These are phyloP conservation scores for Aegypius monachus DNA, from an alignment of 2,113 vertebrate genomes.

Conservation along the genomic window DNA sequence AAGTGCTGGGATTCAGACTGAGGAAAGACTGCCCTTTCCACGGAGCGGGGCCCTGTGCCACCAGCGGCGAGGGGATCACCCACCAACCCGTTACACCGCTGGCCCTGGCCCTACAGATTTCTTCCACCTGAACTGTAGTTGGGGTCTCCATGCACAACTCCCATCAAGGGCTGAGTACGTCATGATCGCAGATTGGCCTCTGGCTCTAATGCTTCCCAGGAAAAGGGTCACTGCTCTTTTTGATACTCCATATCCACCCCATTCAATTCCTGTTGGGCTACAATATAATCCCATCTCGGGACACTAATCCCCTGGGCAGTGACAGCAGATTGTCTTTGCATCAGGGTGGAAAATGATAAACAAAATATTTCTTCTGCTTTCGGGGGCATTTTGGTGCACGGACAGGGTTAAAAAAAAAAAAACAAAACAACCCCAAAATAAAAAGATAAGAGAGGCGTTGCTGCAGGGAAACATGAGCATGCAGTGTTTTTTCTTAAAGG, in stretches of 20 bases:
- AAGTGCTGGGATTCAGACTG: not conserved
- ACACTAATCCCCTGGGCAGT: slow-evolving; percentile 51
- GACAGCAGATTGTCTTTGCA: slow-evolving; percentile 54
- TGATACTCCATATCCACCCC: not conserved
- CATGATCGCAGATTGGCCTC: slow-evolving; percentile 3
- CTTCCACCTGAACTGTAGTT: not conserved
- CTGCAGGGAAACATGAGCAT: accelerated
- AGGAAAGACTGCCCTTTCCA: not conserved
- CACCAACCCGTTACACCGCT: not conserved
- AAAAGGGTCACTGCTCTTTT: slow-evolving; percentile 35
- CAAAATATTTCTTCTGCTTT: not conserved
- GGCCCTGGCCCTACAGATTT: not conserved
- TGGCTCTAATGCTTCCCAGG: not conserved
- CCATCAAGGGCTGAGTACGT: not conserved
- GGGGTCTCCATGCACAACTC: not conserved
- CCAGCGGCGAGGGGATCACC: not conserved
- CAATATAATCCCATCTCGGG: slow-evolving; percentile 61
- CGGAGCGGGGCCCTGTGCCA: not conserved
- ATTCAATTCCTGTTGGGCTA: slow-evolving; percentile 41
- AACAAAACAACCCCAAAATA: too few species aligned
- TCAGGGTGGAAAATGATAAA: slow-evolving; percentile 33
- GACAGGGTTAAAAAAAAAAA: not conserved
- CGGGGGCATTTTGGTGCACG: not conserved
- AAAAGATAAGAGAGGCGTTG: not conserved
- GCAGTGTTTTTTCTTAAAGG: not conserved